Evolutionary conservation across 1,140 invertebrate species (phyloP), one percentile per base, ranked within the genome.

Genomic region (Drosophila seguyi): DNA sequence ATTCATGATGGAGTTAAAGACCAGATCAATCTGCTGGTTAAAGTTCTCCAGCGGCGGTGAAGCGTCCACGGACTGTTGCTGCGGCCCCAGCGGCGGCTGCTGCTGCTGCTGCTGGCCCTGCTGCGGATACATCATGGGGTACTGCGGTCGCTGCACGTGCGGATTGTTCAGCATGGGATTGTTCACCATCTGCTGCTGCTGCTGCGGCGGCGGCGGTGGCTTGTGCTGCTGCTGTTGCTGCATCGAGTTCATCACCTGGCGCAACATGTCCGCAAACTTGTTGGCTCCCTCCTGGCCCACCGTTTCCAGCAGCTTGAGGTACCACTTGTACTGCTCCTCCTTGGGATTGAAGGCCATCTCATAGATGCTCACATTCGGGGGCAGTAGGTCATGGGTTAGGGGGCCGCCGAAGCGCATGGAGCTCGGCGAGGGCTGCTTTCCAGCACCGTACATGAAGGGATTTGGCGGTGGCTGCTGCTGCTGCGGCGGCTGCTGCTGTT

Each of bases 301-400:
- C 0, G 80, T 82, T 45, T 93, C 91, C 5, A 88, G 67, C 7
- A 93, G 79, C 22, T 92, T 92, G 7, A 86, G 62, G 41, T 91
- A 93, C 91, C 91, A 93, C 55, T 92, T 92, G 36, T 92, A 92
- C 63, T 93, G 92, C 58, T 88, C 85, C 36, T 93, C 92, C 71
- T 92, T 92, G 1, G 92, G 74, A 47, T 92, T 91, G 39, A 90
- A 90, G 4, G 91, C 88, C 92, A 93, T 93, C 22, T 93, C 92
- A 44, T 91, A 93, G 59, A 93, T 92, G 62, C 67, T 92, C 27
- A 93, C 88, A 73, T 93, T 93, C 11, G 93, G 88, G n/a, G 92
- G 90, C 71, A 92, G 66, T 25, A 93, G 62, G 44, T 93, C 92
- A 8, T 90, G 90, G 63, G 57, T 93, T 76, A 69, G 93, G 57